Percentiles rank a stretch among this genome's conserved stretches.
Evolutionary conservation across 2,888 invertebrate species (phyloP).

Genomic region (Falcaria lacertinaria): DNA sequence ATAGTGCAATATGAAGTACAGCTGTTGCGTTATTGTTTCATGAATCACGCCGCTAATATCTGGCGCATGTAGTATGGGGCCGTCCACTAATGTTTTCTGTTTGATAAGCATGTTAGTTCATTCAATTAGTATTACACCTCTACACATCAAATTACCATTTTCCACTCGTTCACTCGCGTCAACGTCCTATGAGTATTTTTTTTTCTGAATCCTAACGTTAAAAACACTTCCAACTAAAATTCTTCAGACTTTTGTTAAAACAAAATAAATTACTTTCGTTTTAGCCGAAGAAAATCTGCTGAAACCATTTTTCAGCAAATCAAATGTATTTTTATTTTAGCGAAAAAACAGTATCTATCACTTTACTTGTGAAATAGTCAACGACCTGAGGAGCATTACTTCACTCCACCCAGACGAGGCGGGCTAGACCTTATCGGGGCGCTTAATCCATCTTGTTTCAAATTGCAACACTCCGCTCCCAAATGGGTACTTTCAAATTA

Average conservation of each 20-base stretch:
- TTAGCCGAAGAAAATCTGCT: neutral
- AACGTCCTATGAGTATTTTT: neutral
- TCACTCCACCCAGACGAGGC: neutral
- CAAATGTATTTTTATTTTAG: neutral
- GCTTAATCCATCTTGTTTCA: slow-evolving; percentile 19
- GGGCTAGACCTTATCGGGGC: slow-evolving; percentile 13
- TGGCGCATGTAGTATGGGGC: no score
- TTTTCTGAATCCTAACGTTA: neutral
- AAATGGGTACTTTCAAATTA: neutral
- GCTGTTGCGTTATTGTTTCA: no score
- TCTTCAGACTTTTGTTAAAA: neutral
- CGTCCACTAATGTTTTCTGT: no score
- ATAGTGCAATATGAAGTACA: no score
- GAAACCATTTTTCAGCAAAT: neutral
- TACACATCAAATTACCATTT: neutral
- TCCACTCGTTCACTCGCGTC: no score
- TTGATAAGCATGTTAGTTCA: no score
- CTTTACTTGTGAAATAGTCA: neutral
- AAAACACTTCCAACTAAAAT: neutral
- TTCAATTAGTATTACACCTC: neutral
- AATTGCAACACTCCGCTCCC: slow-evolving; percentile 1
- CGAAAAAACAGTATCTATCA: neutral
- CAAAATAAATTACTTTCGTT: neutral
- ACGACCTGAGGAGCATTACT: neutral
- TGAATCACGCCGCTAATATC: no score